Conservation (phyloP, 1,140 invertebrate genomes). For the Mesaphorura yosii region DNA sequence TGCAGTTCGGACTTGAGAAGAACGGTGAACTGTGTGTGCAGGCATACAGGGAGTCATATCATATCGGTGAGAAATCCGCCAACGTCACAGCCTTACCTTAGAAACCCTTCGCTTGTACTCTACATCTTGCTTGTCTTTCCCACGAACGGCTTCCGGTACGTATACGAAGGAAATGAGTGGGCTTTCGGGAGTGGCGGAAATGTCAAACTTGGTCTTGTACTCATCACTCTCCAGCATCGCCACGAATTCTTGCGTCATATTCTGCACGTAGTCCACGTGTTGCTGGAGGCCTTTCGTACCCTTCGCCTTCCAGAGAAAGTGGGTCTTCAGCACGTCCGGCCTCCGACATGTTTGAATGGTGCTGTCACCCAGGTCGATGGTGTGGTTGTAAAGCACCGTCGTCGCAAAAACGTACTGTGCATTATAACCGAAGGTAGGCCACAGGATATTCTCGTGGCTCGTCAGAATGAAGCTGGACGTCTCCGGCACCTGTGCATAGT, state of each 20-base stretch:
- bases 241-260: constrained; percentile 1
- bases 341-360: constrained; percentile 2
- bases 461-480: constrained; percentile 3
- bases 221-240: background rate
- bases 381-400: background rate
- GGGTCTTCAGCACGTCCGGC: background rate
- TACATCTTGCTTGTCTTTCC: background rate
- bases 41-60: no score
- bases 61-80: no score
- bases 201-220: background rate
- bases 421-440: background rate
- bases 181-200: background rate
- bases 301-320: background rate
- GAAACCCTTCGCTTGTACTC: no score
- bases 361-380: background rate
- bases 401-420: background rate
- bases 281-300: background rate
- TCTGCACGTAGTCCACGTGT: background rate
- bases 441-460: background rate
- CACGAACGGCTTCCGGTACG: background rate
- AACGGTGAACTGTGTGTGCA: no score
- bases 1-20: no score
- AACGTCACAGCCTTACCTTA: no score
- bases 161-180: constrained; percentile 2
- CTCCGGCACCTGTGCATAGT: no score